These are phyloP conservation scores for Budorcas taxicolor DNA, from an alignment of 2,113 vertebrate species.

Conservation along the genomic window DNA sequence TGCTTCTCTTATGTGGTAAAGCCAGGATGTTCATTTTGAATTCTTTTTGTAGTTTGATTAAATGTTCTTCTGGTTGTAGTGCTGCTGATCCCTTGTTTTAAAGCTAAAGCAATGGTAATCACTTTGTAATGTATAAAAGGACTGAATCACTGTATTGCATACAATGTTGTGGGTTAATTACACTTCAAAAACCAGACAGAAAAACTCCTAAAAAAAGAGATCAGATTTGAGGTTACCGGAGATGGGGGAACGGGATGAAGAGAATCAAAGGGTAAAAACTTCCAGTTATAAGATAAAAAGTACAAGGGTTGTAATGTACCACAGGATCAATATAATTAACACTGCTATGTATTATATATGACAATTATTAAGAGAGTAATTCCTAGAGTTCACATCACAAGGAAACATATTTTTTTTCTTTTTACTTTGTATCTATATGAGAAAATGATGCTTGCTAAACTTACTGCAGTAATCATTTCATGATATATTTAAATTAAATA, in stretches of 20 bases:
- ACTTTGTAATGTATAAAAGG: not conserved
- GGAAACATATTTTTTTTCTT: not conserved
- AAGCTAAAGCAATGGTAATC: not conserved
- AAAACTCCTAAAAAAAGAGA: not conserved
- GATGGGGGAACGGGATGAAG: not conserved
- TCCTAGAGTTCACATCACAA: not conserved
- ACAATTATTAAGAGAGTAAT: not conserved
- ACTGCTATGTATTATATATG: not conserved
- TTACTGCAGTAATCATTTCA: not conserved
- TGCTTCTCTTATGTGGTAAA: not conserved
- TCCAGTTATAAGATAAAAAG: not conserved
- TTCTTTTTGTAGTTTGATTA: not conserved
- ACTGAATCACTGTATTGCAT: not conserved
- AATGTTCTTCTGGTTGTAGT: not conserved
- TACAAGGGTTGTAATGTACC: not conserved
- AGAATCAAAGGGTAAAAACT: not conserved
- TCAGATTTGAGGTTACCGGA: not conserved
- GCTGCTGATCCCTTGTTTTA: not conserved
- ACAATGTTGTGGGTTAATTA: not conserved
- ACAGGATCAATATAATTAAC: not conserved
- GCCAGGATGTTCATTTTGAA: not conserved
- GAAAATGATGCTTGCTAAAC: not conserved
- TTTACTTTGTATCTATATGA: not conserved
- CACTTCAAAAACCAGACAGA: not conserved
- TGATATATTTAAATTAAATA: not conserved